Evolutionary conservation across 1,140 invertebrate species (phyloP).

Genomic region (Armadillidium nasatum): DNA sequence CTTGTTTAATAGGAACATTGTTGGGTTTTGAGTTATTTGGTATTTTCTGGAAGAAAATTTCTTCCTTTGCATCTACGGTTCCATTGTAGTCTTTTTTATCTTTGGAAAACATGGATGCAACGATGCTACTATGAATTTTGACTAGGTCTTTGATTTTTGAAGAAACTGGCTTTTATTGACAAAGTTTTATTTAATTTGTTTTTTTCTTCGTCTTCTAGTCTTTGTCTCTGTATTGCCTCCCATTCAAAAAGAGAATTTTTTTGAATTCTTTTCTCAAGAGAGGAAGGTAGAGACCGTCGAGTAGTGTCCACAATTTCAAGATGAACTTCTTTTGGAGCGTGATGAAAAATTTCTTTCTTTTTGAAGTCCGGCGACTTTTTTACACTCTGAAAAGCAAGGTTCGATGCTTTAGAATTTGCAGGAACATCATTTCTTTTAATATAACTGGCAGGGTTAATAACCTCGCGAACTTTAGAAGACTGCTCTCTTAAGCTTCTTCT

Average conservation of each 20-base stretch:
- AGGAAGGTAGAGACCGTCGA: neutral
- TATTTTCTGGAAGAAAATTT: constrained; percentile 38
- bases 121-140: constrained; percentile 37
- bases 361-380: neutral
- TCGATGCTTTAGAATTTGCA: neutral
- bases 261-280: neutral
- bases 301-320: neutral
- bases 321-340: neutral
- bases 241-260: constrained; percentile 33
- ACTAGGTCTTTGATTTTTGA: constrained; percentile 42
- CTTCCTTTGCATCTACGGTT: constrained; percentile 39
- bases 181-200: constrained; percentile 40
- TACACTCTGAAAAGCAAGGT: neutral
- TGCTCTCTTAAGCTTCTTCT: neutral
- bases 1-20: constrained; percentile 12
- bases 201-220: constrained; percentile 41
- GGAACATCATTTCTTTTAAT: too few species aligned
- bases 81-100: constrained; percentile 41
- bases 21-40: constrained; percentile 18
- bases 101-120: constrained; percentile 35
- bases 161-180: constrained; percentile 37
- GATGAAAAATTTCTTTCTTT: neutral
- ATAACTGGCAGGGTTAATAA: too few species aligned
- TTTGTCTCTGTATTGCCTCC: constrained; percentile 39
- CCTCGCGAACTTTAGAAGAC: neutral